Conservation (phyloP, 92 coral and sea anemone species). For the Anthopleura xanthogrammica region DNA sequence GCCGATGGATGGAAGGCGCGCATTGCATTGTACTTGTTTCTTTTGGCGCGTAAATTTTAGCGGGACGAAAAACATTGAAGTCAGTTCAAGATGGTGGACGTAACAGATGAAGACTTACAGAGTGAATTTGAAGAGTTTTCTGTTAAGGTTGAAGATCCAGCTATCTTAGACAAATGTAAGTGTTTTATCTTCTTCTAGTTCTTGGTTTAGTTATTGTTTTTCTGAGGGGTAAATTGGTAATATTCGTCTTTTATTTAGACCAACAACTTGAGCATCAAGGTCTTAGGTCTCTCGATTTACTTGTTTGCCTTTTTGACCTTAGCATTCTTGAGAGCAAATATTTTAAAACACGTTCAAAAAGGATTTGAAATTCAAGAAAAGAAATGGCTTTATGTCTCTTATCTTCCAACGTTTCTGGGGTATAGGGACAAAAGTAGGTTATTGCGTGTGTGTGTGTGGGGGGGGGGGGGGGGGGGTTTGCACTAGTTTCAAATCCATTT, state of each 20-base stretch:
- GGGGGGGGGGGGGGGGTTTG: too few relatives aligned
- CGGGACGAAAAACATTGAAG: background rate
- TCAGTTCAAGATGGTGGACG: conserved; percentile 54
- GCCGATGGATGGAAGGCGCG: background rate
- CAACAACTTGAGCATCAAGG: background rate
- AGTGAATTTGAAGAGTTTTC: conserved; percentile 75
- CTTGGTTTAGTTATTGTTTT: background rate
- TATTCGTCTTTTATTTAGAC: background rate
- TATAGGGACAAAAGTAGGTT: too few relatives aligned
- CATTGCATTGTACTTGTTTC: conserved; percentile 23
- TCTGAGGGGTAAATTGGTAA: background rate
- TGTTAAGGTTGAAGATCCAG: conserved; percentile 63
- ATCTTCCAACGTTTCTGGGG: too few relatives aligned
- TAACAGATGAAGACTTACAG: conserved; percentile 78
- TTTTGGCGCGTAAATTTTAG: conserved; percentile 75
- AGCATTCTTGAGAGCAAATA: background rate
- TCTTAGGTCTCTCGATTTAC: background rate
- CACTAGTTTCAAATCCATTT: too few relatives aligned
- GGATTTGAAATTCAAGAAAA: background rate
- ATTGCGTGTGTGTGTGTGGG: too few relatives aligned
- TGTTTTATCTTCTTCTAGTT: background rate
- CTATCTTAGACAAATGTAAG: conserved; percentile 78
- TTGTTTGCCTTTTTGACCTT: background rate
- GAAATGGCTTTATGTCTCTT: too few relatives aligned
- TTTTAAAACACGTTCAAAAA: background rate